These are phyloP conservation scores for Platalea minor DNA, from an alignment of 2,797 vertebrate genomes.

Conservation along the genomic window DNA sequence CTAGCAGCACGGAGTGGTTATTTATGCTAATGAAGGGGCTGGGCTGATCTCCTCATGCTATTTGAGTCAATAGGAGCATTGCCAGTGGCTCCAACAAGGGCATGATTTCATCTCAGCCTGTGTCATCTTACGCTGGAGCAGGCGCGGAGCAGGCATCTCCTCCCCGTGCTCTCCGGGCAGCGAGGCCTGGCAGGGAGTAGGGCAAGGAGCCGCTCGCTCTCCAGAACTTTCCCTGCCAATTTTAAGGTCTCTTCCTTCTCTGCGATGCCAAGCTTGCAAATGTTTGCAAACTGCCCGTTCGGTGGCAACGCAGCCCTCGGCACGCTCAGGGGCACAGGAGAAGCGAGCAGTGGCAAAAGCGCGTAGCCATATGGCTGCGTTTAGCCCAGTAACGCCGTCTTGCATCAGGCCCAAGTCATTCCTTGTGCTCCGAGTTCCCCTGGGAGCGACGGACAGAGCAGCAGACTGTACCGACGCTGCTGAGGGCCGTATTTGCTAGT, in stretches of 20 bases:
- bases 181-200: not conserved
- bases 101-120: not conserved
- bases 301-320: accelerated
- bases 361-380: accelerated
- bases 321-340: accelerated
- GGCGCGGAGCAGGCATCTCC: not conserved
- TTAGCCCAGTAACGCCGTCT: not conserved
- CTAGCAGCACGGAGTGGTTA: not conserved
- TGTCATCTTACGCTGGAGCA: not conserved
- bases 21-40: not conserved
- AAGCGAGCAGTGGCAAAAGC: accelerated
- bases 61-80: not conserved
- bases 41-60: not conserved
- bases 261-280: not conserved
- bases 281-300: accelerated
- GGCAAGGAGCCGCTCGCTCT: accelerated
- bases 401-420: not conserved
- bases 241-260: too few species aligned
- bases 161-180: not conserved
- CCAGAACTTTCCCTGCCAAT: not conserved
- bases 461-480: accelerated
- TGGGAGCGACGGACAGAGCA: not conserved
- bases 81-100: not conserved
- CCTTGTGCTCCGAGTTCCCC: accelerated
- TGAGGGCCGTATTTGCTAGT: accelerated